phyloP scores from a whole-genome alignment of 2,797 vertebrate genomes.

The Gymnoscopelus microlampas region DNA sequence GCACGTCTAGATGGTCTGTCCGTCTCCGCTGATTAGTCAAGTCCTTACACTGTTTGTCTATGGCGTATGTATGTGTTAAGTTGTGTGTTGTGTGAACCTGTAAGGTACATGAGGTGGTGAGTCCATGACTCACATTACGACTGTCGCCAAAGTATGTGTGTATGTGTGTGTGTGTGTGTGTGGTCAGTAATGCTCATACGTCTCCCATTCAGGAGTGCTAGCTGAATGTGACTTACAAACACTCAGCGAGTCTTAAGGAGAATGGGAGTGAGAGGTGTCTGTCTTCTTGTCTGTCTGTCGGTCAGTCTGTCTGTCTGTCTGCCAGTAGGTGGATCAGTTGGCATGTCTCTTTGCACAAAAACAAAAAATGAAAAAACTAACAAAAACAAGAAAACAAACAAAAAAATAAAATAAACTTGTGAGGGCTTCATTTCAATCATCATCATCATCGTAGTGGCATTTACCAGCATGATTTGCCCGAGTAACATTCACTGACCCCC shows the following conservation, averaged over 20 bases:
- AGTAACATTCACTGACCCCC: conserved; percentile 51
- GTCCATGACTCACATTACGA: neutral
- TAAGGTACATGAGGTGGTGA: neutral
- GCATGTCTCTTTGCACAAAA: conserved; percentile 38
- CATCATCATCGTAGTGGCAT: conserved; percentile 50
- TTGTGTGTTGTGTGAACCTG: neutral
- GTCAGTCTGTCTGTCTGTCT: conserved; percentile 10
- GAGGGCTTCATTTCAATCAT: conserved; percentile 29
- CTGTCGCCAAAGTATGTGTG: neutral
- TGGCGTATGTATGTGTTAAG: conserved; percentile 20
- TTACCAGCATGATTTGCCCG: conserved; percentile 45
- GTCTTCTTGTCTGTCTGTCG: conserved; percentile 13
- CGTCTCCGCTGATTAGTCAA: conserved; percentile 2
- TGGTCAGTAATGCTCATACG: conserved; percentile 9
- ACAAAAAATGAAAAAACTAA: conserved; percentile 15
- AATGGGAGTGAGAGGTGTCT: conserved; percentile 7
- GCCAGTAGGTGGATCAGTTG: conserved; percentile 38
- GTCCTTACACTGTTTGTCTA: conserved; percentile 9
- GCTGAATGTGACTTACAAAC: conserved; percentile 9
- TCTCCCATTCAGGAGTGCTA: conserved; percentile 9
- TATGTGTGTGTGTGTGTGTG: neutral
- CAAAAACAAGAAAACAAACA: neutral
- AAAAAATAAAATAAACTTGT: conserved; percentile 13
- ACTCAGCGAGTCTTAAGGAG: conserved; percentile 16
- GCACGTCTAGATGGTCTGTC: conserved; percentile 28